phyloP scores from a whole-genome alignment of 1,140 invertebrate species.

The Pentalonia nigronervosa region DNA sequence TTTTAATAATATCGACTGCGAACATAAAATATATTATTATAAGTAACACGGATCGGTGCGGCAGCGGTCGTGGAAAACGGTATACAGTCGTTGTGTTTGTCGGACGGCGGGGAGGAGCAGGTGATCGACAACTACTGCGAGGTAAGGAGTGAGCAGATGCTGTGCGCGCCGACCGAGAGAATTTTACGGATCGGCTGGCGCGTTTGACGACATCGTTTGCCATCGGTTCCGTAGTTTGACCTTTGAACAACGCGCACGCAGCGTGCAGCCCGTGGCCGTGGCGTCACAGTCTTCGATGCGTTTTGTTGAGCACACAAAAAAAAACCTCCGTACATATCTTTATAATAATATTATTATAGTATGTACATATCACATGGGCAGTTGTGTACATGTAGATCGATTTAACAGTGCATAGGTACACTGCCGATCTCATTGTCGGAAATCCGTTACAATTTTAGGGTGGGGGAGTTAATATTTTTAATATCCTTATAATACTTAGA shows the following conservation, averaged over 20 bases:
- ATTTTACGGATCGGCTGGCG: slow-evolving; percentile 44
- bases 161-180: neutral
- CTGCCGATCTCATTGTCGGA: neutral
- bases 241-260: neutral
- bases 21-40: neutral
- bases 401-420: neutral
- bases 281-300: neutral
- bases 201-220: slow-evolving; percentile 48
- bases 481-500: neutral
- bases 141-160: neutral
- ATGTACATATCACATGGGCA: neutral
- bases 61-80: neutral
- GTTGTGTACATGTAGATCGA: neutral
- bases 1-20: neutral
- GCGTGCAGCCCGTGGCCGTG: neutral
- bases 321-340: neutral
- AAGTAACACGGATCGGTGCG: neutral
- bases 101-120: neutral
- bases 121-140: neutral
- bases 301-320: neutral
- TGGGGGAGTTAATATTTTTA: neutral
- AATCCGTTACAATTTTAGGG: neutral
- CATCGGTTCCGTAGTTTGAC: slow-evolving; percentile 35
- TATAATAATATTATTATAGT: neutral
- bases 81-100: neutral